phyloP scores from a whole-genome alignment of 1,140 invertebrate genomes.

The Lordiphosa collinella region DNA sequence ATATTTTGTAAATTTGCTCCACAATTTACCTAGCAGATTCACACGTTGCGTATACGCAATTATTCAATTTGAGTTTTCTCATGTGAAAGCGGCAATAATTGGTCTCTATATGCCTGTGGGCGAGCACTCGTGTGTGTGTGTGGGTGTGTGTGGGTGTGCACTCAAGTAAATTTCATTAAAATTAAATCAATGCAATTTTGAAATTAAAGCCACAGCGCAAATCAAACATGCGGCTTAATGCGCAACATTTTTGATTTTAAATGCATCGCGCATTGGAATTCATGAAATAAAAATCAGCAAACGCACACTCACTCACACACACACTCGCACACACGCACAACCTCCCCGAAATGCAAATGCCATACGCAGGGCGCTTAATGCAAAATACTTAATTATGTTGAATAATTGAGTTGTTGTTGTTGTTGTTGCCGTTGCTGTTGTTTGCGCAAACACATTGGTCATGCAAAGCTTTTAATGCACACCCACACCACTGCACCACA shows the following conservation, averaged over 20 bases:
- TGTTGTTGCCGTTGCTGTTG: constrained; percentile 32
- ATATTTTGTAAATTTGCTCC: neutral
- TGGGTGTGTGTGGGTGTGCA: neutral
- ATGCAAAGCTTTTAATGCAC: constrained; percentile 76
- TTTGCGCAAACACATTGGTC: constrained; percentile 68
- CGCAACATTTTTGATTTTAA: constrained; percentile 73
- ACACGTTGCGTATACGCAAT: constrained; percentile 48
- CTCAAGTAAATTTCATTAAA: constrained; percentile 72
- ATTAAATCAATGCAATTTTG: constrained; percentile 67
- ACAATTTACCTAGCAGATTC: constrained; percentile 3
- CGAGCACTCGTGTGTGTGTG: too few species aligned
- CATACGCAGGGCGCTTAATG: constrained; percentile 62
- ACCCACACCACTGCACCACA: constrained; percentile 52
- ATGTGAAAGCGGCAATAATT: constrained; percentile 40
- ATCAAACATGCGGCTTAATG: constrained; percentile 72
- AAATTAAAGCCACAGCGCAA: constrained; percentile 69
- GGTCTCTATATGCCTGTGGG: constrained; percentile 15
- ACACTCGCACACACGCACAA: neutral
- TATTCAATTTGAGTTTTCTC: constrained; percentile 55
- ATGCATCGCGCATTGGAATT: constrained; percentile 62
- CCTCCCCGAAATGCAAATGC: constrained; percentile 26
- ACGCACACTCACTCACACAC: constrained; percentile 18
- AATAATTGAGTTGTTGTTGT: constrained; percentile 73
- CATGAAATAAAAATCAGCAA: constrained; percentile 71
- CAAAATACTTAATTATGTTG: constrained; percentile 77